Percentiles rank a stretch among this genome's conserved stretches.
Evolutionary conservation across 2,888 invertebrate genomes (phyloP).

Genomic region (Omphaloscelis lunosa): DNA sequence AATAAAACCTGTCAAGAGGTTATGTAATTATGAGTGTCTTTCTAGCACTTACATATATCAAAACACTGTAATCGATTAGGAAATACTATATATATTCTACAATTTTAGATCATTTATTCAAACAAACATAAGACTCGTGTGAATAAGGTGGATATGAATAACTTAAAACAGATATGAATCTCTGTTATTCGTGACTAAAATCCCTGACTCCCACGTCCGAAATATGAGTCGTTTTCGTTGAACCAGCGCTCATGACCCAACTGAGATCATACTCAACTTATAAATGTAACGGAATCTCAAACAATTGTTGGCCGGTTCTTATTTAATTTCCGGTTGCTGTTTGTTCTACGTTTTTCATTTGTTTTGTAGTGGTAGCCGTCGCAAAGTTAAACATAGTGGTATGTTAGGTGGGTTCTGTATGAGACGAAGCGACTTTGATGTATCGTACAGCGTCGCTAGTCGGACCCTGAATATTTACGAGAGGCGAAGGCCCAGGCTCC

Average conservation of each 20-base stretch:
- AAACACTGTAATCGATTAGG: neutral
- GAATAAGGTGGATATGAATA: slow-evolving; percentile 21
- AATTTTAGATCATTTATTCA: neutral
- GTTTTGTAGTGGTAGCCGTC: slow-evolving; percentile 58
- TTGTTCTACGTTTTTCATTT: slow-evolving; percentile 73
- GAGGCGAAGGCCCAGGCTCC: slow-evolving; percentile 70
- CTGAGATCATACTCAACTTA: slow-evolving; percentile 36
- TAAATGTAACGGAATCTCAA: slow-evolving; percentile 51
- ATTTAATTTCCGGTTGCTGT: slow-evolving; percentile 78
- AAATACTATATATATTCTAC: neutral
- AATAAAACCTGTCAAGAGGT: neutral
- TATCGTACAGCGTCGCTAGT: slow-evolving; percentile 80
- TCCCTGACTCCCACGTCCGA: slow-evolving; percentile 15
- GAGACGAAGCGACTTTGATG: slow-evolving; percentile 84
- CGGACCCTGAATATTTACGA: slow-evolving; percentile 87
- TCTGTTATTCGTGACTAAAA: slow-evolving; percentile 18
- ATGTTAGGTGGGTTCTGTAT: slow-evolving; percentile 70
- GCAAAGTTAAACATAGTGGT: slow-evolving; percentile 68
- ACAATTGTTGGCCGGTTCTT: slow-evolving; percentile 62
- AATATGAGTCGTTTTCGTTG: slow-evolving; percentile 27
- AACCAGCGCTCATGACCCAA: slow-evolving; percentile 26
- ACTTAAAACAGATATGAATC: slow-evolving; percentile 19
- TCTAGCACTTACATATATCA: neutral
- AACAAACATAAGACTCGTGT: neutral
- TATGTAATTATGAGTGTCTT: neutral